Evolutionary conservation across 2,113 vertebrate genomes (phyloP), one percentile per base, ranked within the genome.

Genomic region (Meleagris gallopavo): DNA sequence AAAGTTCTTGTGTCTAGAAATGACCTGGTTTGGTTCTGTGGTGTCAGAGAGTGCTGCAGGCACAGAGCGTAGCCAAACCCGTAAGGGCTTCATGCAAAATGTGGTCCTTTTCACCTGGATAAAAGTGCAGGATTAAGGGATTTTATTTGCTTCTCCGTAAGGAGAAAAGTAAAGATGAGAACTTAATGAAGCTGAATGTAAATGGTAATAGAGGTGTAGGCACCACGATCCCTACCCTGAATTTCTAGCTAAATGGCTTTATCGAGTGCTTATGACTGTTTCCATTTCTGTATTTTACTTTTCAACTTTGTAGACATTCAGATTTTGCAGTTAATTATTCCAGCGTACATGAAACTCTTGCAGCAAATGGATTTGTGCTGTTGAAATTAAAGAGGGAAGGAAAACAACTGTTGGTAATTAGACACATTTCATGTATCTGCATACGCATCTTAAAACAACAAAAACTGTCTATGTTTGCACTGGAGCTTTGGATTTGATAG

Each of bases 341-440:
- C 71, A 54, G 10, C 11, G 66, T 34, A 48, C 40, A 4, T 66
- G 79, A 84, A 96, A 92, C 92, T 67, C 76, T 45, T 82, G 45
- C 21, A 0, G 30, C 14, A 85, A 92, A 96, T 92, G 86, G 95
- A 95, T 92, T 94, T 96, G 69, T 91, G 92, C 90, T 60, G 17
- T 88, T 91, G 90, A 84, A 94, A 93, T 95, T 90, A 88, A 95
- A 86, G 11, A 27, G 90, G 45, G 60, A 85, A 74, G 86, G 80
- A 94, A 84, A 96, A 82, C 55, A 85, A 95, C 91, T 90, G 72
- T 90, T 89, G 66, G 70, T 95, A 89, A 93, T 96, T 92, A 94
- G 54, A 76, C 88, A 71, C 58, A 41, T 92, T 94, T 93, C 89
- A 91, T 93, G 79, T 96, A 92, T 96, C 93, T 73, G 71, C 66